Evolutionary conservation across 2,113 vertebrate genomes (phyloP).

Genomic region (Cochlearius cochlearius): DNA sequence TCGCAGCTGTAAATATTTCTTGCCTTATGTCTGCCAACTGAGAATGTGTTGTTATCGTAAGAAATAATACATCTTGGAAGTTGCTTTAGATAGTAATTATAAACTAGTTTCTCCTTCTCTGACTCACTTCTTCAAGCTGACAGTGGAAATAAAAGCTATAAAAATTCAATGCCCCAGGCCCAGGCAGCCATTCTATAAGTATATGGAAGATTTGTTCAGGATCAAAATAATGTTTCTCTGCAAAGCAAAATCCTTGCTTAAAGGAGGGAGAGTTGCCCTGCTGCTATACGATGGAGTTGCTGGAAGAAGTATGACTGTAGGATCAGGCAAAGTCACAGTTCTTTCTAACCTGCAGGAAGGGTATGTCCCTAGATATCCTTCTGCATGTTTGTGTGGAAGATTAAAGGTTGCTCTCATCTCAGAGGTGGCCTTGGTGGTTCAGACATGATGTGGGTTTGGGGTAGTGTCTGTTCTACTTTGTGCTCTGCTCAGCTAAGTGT

Average conservation of each 20-base stretch:
- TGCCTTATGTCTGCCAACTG: background rate
- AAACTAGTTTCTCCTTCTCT: background rate
- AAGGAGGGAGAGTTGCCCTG: background rate
- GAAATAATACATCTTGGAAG: background rate
- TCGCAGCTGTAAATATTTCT: background rate
- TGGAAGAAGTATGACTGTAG: background rate
- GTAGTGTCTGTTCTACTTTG: background rate
- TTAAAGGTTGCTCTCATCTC: background rate
- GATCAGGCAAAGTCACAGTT: background rate
- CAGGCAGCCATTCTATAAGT: background rate
- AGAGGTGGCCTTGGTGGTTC: background rate
- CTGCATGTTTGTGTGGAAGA: background rate
- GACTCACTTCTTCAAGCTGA: background rate
- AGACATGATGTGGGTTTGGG: background rate
- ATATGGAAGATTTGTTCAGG: background rate
- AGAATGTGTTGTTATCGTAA: background rate
- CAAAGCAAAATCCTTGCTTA: background rate
- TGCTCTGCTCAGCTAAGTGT: background rate
- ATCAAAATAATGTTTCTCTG: background rate
- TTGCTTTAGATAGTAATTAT: background rate
- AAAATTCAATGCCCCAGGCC: background rate
- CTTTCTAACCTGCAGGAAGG: background rate
- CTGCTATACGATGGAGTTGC: background rate
- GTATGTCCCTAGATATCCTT: background rate
- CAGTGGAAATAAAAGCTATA: background rate